Percentiles rank a stretch among this genome's conserved stretches.
Conservation (phyloP, 2,797 vertebrate genomes). For the Amblyopsis hoosieri region DNA sequence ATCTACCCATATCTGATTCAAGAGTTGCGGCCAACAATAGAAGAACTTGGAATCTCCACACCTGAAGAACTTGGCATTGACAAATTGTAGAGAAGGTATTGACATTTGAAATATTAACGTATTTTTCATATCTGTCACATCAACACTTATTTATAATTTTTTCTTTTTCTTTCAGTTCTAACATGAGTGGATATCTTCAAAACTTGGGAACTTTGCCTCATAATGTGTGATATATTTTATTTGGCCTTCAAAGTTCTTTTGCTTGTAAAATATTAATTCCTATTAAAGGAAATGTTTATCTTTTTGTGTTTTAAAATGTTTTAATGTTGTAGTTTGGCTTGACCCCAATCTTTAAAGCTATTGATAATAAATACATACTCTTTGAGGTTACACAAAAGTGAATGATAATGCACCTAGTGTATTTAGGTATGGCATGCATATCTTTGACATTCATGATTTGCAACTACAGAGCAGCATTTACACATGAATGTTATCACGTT, state of each 20-base stretch:
- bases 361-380: too few relatives aligned
- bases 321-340: conserved; percentile 26
- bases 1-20: conserved; percentile 95
- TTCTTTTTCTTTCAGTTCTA: conserved; percentile 49
- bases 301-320: conserved; percentile 55
- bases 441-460: conserved; percentile 20
- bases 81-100: conserved; percentile 81
- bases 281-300: conserved; percentile 76
- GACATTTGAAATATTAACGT: not conserved
- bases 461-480: conserved; percentile 68
- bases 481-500: conserved; percentile 52
- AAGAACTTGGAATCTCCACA: conserved; percentile 91
- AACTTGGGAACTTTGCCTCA: conserved; percentile 63
- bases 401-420: not conserved
- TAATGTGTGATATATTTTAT: conserved; percentile 76
- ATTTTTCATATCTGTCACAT: not conserved
- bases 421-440: not conserved
- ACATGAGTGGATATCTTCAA: conserved; percentile 31
- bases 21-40: conserved; percentile 89
- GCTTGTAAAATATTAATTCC: conserved; percentile 80
- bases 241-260: conserved; percentile 79
- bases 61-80: conserved; percentile 94
- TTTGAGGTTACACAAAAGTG: not conserved
- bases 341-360: too few relatives aligned
- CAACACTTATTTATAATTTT: conserved; percentile 8